phyloP scores from a whole-genome alignment of 2,888 invertebrate species.

The Cryptocheilus praepositus region DNA sequence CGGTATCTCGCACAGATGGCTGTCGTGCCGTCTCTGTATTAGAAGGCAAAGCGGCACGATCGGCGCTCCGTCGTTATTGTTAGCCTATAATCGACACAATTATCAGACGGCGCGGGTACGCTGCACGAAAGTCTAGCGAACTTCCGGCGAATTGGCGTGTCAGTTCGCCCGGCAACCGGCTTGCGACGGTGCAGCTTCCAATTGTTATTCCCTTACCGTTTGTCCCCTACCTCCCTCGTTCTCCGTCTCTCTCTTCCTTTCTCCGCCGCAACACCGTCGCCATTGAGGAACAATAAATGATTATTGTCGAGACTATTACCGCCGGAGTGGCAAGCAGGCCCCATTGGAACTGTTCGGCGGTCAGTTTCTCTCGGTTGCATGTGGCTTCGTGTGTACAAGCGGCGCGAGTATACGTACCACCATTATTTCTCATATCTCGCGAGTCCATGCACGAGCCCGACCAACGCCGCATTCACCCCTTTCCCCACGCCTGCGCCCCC shows the following conservation, averaged over 20 bases:
- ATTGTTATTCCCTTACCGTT: slow-evolving; percentile 30
- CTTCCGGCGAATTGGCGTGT: slow-evolving; percentile 13
- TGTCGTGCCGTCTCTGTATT: not conserved
- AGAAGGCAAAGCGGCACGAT: not conserved
- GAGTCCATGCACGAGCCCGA: slow-evolving; percentile 61
- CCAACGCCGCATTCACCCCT: slow-evolving; percentile 28
- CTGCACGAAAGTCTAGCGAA: slow-evolving; percentile 15
- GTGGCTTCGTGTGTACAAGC: slow-evolving; percentile 54
- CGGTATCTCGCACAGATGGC: too few species aligned
- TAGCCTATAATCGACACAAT: slow-evolving; percentile 25
- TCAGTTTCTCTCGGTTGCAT: slow-evolving; percentile 58
- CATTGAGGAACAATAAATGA: slow-evolving; percentile 66
- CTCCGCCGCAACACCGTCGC: slow-evolving; percentile 44
- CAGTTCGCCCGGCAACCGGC: slow-evolving; percentile 6
- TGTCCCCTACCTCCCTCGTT: slow-evolving; percentile 9
- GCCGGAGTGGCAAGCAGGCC: slow-evolving; percentile 48
- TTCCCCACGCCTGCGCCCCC: slow-evolving; percentile 18
- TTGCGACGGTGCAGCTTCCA: slow-evolving; percentile 27
- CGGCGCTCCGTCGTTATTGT: slow-evolving; percentile 11
- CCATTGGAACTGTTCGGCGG: slow-evolving; percentile 56
- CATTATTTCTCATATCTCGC: slow-evolving; percentile 71
- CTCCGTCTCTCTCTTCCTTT: slow-evolving; percentile 21
- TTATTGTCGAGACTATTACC: slow-evolving; percentile 66
- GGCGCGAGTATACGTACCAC: slow-evolving; percentile 57
- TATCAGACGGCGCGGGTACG: slow-evolving; percentile 9